A percentile compares a stretch with the other conserved stretches of the same genome.
These are phyloP conservation scores for Gorsachius magnificus DNA, from an alignment of 2,797 vertebrate species.

Conservation along the genomic window DNA sequence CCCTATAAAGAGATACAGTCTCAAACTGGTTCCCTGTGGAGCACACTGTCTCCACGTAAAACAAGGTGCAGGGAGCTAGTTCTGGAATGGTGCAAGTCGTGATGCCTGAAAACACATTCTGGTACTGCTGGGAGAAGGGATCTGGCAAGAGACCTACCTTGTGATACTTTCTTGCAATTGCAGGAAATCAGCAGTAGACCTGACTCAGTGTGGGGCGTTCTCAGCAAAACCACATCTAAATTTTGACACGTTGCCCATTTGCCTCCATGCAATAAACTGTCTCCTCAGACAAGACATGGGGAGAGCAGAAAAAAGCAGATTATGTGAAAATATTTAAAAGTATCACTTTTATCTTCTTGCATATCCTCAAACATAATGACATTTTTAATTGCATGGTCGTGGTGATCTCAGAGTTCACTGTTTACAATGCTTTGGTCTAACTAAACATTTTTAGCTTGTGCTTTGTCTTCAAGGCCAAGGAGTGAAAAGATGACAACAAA, in stretches of 20 bases:
- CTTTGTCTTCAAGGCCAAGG: slow-evolving; percentile 8
- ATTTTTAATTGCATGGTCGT: neutral
- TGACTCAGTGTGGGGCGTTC: slow-evolving; percentile 5
- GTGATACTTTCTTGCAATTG: neutral
- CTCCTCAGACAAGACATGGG: neutral
- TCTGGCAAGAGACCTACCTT: neutral
- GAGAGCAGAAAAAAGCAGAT: neutral
- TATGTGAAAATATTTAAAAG: neutral
- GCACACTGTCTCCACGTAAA: neutral
- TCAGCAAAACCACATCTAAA: slow-evolving; percentile 20
- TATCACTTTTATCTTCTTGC: neutral
- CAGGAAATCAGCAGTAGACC: neutral
- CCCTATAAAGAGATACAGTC: neutral
- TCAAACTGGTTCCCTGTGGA: accelerated
- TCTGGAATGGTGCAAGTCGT: neutral
- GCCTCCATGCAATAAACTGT: neutral
- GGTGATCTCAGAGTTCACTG: slow-evolving; percentile 7
- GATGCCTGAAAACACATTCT: neutral
- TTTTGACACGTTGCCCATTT: neutral
- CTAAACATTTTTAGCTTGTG: neutral
- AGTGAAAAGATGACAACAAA: neutral
- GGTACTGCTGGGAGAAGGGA: neutral
- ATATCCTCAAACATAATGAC: neutral
- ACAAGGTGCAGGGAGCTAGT: neutral
- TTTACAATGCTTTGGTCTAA: neutral